Evolutionary conservation across 2,113 vertebrate species (phyloP), one percentile per base, ranked within the genome.

Genomic region (Varanus salvator): DNA sequence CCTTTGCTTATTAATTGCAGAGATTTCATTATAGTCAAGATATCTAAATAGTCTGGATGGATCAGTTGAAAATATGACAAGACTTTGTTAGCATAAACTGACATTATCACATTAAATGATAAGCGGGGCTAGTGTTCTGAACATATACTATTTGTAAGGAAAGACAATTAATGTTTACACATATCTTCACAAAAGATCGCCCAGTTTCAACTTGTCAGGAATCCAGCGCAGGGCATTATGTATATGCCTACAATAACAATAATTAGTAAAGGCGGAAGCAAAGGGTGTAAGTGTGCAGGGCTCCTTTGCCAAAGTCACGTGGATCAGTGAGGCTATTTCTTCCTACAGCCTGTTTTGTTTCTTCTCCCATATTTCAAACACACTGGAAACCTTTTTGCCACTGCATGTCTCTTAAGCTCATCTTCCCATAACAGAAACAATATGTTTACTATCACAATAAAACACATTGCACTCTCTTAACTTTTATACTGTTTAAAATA

Each of bases 101-200:
- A 92, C 93, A 87, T 5, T 84, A 77, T 85, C 85, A 38, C 71
- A 80, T 93, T 91, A 90, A n/a, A 90, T 69, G 80, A 82, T 88
- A 0, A 60, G 21, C 44, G 82, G 72, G 34, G 6, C 19, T 44
- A 74, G 50, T n/a, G 11, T 89, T 66, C 57, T 23, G 14, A 87
- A 87, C 0, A 88, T 87, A 93, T 82, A 86, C n/a, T 54, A 80
- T 29, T n/a, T 83, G 57, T 85, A 94, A 6, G 71, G 57, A 60
- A 6, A 92, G 76, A 89, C 17, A 82, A 0, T 0, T 15, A 87
- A 85, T 64, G 87, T 87, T 71, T 84, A 57, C 27, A 25, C 27
- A 92, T 38, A 80, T 57, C 60, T 75, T 91, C 93, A 93, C 93
- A 95, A 95, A 96, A 93, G 92, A 81, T 94, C 90, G 94, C 91